These are phyloP conservation scores for Galerucella pusilla DNA, from an alignment of 2,888 invertebrate species.

Conservation along the genomic window DNA sequence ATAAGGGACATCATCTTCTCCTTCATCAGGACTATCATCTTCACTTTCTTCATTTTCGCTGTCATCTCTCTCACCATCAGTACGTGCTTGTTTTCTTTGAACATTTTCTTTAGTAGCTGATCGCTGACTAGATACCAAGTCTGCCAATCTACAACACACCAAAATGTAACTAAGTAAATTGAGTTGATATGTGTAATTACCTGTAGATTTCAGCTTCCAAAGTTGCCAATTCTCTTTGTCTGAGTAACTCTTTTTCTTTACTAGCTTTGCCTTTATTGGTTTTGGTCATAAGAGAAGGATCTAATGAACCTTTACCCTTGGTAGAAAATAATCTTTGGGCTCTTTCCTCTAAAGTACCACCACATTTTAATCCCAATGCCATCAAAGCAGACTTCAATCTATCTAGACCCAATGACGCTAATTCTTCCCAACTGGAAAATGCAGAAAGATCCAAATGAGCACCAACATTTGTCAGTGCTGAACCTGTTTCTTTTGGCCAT, in stretches of 20 bases:
- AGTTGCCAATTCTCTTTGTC: constrained; percentile 87
- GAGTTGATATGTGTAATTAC: constrained; percentile 55
- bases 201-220: constrained; percentile 92
- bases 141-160: constrained; percentile 73
- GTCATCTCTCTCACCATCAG: constrained; percentile 92
- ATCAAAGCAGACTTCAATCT: constrained; percentile 96
- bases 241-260: constrained; percentile 72
- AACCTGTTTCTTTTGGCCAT: constrained; percentile 96
- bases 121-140: constrained; percentile 86
- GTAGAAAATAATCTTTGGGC: constrained; percentile 96
- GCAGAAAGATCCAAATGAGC: constrained; percentile 98
- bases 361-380: constrained; percentile 97
- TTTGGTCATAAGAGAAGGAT: constrained; percentile 91
- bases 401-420: constrained; percentile 96
- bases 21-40: constrained; percentile 83
- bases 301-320: constrained; percentile 93
- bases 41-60: constrained; percentile 91
- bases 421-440: constrained; percentile 96
- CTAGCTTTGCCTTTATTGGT: constrained; percentile 80
- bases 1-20: constrained; percentile 96
- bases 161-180: not conserved
- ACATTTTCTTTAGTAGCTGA: constrained; percentile 97
- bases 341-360: constrained; percentile 96
- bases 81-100: constrained; percentile 96
- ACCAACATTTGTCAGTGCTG: constrained; percentile 92